Conservation (phyloP, 2,888 invertebrate genomes). For the Scrobipalpa costella region DNA sequence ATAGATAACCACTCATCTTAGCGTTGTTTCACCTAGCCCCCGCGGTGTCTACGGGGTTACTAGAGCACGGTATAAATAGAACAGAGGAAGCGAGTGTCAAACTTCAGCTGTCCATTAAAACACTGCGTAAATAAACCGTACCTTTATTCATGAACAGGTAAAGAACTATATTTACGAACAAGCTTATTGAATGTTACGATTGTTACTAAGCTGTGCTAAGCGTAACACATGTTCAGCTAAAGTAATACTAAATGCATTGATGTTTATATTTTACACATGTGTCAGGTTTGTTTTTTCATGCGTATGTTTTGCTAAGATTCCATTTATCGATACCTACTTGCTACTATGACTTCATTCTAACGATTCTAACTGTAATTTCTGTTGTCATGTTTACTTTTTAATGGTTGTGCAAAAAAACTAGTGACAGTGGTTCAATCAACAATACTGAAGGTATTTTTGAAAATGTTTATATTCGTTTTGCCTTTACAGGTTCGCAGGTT, state of each 20-base stretch:
- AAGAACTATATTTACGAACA: neutral
- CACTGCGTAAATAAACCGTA: neutral
- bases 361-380: neutral
- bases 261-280: neutral
- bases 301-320: neutral
- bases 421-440: too few relatives aligned
- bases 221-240: neutral
- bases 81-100: constrained; percentile 16
- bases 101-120: constrained; percentile 13
- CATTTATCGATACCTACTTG: neutral
- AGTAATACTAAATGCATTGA: too few relatives aligned
- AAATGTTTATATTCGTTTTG: too few relatives aligned
- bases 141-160: neutral
- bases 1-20: neutral
- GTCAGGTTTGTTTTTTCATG: neutral
- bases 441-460: too few relatives aligned
- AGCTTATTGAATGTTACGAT: neutral
- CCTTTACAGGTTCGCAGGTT: neutral
- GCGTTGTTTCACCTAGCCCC: constrained; percentile 11
- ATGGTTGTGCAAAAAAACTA: too few relatives aligned
- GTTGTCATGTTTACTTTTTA: too few relatives aligned
- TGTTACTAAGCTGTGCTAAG: neutral
- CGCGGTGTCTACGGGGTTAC: constrained; percentile 27
- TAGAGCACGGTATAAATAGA: constrained; percentile 28
- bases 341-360: neutral